These are phyloP conservation scores for Calephelis nemesis DNA, from an alignment of 1,140 invertebrate genomes.

Conservation along the genomic window DNA sequence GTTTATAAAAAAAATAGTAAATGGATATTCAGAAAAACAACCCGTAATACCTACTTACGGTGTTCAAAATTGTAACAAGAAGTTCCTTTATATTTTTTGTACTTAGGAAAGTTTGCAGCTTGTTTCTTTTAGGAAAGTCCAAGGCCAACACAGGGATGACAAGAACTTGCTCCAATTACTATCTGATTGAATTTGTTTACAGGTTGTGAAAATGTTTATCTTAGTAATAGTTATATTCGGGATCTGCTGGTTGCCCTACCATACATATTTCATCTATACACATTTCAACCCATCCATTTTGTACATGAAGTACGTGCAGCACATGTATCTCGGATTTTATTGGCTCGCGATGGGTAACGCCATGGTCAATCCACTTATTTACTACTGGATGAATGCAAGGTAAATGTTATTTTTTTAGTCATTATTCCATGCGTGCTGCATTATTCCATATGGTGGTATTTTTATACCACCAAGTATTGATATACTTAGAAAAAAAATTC, in stretches of 20 bases:
- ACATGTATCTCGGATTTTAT: slow-evolving; percentile 91
- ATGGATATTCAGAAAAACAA: too few relatives aligned
- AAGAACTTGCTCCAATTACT: not conserved
- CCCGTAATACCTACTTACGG: too few relatives aligned
- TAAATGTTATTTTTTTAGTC: slow-evolving; percentile 42
- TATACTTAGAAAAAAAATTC: too few relatives aligned
- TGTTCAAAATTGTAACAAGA: too few relatives aligned
- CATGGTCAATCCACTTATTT: slow-evolving; percentile 95
- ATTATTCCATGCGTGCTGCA: too few relatives aligned
- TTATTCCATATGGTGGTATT: too few relatives aligned
- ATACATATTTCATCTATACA: slow-evolving; percentile 91
- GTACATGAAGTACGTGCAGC: slow-evolving; percentile 87
- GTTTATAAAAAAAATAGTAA: too few relatives aligned
- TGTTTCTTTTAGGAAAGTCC: too few relatives aligned
- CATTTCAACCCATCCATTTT: slow-evolving; percentile 87
- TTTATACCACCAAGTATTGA: too few relatives aligned
- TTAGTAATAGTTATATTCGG: slow-evolving; percentile 91
- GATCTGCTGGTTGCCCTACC: slow-evolving; percentile 94
- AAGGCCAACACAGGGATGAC: too few relatives aligned
- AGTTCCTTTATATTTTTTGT: too few relatives aligned
- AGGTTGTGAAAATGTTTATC: slow-evolving; percentile 94
- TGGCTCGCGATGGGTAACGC: slow-evolving; percentile 96
- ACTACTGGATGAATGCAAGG: slow-evolving; percentile 94
- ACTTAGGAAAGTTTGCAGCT: too few relatives aligned
- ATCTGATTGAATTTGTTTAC: slow-evolving; percentile 44